Conservation (phyloP, 2,797 vertebrate species). For the Squalus acanthias region DNA sequence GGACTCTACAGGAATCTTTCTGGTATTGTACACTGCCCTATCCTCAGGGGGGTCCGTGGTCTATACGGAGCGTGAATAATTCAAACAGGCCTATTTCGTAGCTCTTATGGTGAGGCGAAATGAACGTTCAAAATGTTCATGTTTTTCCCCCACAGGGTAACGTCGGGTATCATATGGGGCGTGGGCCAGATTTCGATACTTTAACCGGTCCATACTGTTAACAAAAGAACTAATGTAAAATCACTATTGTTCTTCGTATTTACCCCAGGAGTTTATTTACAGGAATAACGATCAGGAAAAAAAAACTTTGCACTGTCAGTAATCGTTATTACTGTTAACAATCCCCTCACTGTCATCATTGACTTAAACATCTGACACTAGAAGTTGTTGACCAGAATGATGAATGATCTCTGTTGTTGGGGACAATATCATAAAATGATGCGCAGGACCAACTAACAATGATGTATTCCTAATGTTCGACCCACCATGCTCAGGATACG, state of each 20-base stretch:
- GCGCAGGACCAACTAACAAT: not conserved
- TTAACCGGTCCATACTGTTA: not conserved
- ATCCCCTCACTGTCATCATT: not conserved
- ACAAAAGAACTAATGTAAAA: not conserved
- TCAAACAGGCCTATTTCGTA: not conserved
- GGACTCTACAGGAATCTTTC: constrained; percentile 12
- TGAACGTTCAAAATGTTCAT: not conserved
- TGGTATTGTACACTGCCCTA: not conserved
- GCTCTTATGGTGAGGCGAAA: not conserved
- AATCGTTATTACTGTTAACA: not conserved
- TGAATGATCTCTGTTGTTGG: not conserved
- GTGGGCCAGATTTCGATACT: not conserved
- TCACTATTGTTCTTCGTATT: not conserved
- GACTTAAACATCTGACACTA: not conserved
- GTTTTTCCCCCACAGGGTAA: not conserved
- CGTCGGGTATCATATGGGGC: not conserved
- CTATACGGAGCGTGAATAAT: not conserved
- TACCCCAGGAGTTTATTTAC: no score
- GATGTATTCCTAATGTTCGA: not conserved
- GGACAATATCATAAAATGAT: not conserved
- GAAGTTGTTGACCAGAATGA: not conserved
- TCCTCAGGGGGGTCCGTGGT: not conserved
- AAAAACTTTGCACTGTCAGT: not conserved
- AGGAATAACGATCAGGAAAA: not conserved
- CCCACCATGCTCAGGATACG: no score